Base-by-base conservation (phyloP, 2,797 vertebrate species). In the Discoglossus pictus region DNA sequence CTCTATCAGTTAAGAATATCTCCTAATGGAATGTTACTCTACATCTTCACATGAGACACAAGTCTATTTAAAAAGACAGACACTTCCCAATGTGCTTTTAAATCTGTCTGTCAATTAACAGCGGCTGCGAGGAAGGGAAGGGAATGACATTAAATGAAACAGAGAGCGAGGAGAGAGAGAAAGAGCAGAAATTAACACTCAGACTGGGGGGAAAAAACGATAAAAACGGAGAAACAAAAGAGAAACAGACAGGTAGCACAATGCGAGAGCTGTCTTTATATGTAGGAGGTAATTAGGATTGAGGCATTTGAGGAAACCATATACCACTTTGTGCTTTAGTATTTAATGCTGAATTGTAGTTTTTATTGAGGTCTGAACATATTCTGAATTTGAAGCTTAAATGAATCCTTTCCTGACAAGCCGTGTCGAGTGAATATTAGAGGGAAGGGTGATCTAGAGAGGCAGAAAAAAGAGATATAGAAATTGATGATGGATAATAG, bases 21-120 rank as follows among this genome's bases (percentile, higher is more conserved):
- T 83, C 83, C 78, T 87, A 87, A 87, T 87, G 84, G 85, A 85
- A 87, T 87, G 84, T 87, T 87, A 80, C 84, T 84, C 83, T 83
- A 85, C 78, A 83, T 83, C 82, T 80, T 82, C 81, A 85, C 82
- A 86, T 82, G 83, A 87, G 85, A 84, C 79, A 80, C 82, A 82
- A 85, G 82, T 83, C 84, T 87, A 86, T 87, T 85, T 86, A 85
- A 85, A 83, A 83, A 84, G 85, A 85, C 84, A 84, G 78, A 80
- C 68, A 13, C 82, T 84, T 87, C 84, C 60, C 70, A 83, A 83
- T 85, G 79, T 81, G 84, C 84, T 86, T 87, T 86, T 87, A 87
- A 87, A 79, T 77, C 76, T 23, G 76, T 87, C 85, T 87, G 83
- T 87, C 85, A 87, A 86, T 87, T 87, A 87, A 80, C 82, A 84